phyloP scores from a whole-genome alignment of 2,888 invertebrate species.

The Drosophila quinaria region DNA sequence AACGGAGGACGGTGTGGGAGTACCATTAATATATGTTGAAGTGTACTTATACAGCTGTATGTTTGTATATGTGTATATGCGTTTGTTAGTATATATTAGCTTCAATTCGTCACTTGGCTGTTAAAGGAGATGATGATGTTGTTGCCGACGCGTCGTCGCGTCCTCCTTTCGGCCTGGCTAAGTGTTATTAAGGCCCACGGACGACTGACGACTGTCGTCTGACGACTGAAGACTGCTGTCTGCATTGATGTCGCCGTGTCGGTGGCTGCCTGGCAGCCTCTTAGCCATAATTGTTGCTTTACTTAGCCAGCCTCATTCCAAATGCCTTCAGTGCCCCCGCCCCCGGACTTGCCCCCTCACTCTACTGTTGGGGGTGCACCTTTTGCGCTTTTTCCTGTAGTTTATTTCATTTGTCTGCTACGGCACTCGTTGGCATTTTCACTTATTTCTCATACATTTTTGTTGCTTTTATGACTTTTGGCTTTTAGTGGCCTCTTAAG shows the following conservation, averaged over 20 bases:
- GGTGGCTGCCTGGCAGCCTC: slow-evolving; percentile 44
- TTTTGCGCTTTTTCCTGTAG: slow-evolving; percentile 67
- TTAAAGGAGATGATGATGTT: slow-evolving; percentile 53
- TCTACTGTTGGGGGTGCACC: slow-evolving; percentile 48
- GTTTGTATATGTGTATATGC: slow-evolving; percentile 3
- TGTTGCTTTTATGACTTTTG: slow-evolving; percentile 80
- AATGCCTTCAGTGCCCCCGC: slow-evolving; percentile 11
- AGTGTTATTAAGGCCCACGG: slow-evolving; percentile 71
- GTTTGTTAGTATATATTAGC: slow-evolving; percentile 58
- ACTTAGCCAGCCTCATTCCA: slow-evolving; percentile 63
- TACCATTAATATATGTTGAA: slow-evolving; percentile 52
- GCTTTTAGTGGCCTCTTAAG: slow-evolving; percentile 80
- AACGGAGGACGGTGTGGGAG: slow-evolving; percentile 20
- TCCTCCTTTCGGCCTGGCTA: slow-evolving; percentile 40
- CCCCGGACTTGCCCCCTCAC: background rate
- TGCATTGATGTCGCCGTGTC: slow-evolving; percentile 39
- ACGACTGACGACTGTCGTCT: slow-evolving; percentile 45
- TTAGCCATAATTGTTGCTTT: slow-evolving; percentile 80
- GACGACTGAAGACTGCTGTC: slow-evolving; percentile 36
- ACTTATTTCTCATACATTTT: slow-evolving; percentile 68
- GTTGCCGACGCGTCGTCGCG: slow-evolving; percentile 25
- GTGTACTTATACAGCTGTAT: slow-evolving; percentile 22
- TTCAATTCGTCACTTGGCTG: slow-evolving; percentile 70
- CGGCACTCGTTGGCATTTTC: slow-evolving; percentile 68
- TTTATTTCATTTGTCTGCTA: slow-evolving; percentile 77